Conservation (phyloP, 2,888 invertebrate genomes). For the Agriotes lineatus region DNA sequence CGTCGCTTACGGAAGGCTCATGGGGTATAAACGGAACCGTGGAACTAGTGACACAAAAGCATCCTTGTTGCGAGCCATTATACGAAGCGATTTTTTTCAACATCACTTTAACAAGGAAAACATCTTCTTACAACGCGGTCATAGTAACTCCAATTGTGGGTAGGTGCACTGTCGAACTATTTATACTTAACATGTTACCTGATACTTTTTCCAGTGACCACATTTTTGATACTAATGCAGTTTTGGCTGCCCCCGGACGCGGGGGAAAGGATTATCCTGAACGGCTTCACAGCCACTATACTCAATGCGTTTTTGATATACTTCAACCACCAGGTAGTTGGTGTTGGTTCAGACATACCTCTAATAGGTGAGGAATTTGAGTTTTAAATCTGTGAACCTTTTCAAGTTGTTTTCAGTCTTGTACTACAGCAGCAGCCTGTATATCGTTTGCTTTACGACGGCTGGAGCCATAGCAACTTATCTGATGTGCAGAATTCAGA, state of each 20-base stretch:
- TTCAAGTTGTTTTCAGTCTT: slow-evolving; percentile 21
- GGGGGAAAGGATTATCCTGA: slow-evolving; percentile 75
- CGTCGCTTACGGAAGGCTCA: no score
- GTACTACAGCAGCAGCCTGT: slow-evolving; percentile 32
- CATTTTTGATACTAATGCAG: slow-evolving; percentile 68
- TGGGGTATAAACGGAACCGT: slow-evolving; percentile 18
- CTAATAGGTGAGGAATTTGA: slow-evolving; percentile 67
- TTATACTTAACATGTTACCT: no score
- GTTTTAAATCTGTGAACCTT: neutral
- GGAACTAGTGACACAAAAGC: neutral
- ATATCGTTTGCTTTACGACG: slow-evolving; percentile 21
- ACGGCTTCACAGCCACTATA: slow-evolving; percentile 71
- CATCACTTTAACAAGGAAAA: slow-evolving; percentile 31
- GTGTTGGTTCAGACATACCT: slow-evolving; percentile 69
- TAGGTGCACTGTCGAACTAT: no score
- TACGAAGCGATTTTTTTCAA: slow-evolving; percentile 7
- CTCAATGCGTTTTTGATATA: slow-evolving; percentile 73
- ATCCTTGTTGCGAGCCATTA: slow-evolving; percentile 22
- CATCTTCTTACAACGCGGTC: slow-evolving; percentile 20
- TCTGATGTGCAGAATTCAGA: slow-evolving; percentile 16
- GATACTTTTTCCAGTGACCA: slow-evolving; percentile 9
- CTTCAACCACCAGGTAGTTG: slow-evolving; percentile 72
- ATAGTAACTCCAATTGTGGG: slow-evolving; percentile 29
- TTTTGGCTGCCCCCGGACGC: slow-evolving; percentile 78
- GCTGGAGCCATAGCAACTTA: slow-evolving; percentile 8